These are phyloP conservation scores for Coleophora deauratella DNA, from an alignment of 2,888 invertebrate species.

Conservation along the genomic window DNA sequence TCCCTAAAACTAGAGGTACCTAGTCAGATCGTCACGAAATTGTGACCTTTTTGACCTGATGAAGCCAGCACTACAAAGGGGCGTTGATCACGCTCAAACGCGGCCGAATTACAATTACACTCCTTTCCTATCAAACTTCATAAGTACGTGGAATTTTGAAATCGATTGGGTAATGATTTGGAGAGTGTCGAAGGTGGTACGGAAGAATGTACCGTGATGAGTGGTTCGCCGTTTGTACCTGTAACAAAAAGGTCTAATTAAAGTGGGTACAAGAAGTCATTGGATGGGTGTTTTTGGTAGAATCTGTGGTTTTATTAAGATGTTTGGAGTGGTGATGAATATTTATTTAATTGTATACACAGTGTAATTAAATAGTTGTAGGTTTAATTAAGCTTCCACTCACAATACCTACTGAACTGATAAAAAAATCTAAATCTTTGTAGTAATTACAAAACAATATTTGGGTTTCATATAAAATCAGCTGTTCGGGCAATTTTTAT, in stretches of 20 bases:
- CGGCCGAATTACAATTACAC: conserved; percentile 1
- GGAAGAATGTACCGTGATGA: conserved; percentile 10
- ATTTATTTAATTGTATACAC: too few species aligned
- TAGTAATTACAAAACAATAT: too few species aligned
- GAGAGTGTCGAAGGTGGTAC: conserved; percentile 5
- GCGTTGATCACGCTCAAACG: conserved; percentile 27
- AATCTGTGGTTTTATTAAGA: too few species aligned
- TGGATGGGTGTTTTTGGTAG: too few species aligned
- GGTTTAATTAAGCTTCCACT: too few species aligned
- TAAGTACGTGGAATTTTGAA: conserved; percentile 1
- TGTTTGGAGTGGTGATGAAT: too few species aligned
- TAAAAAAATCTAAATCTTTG: too few species aligned
- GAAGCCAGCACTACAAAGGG: conserved; percentile 23
- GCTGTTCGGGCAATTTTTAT: too few species aligned
- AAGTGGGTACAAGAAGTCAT: neutral
- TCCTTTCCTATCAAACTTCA: too few species aligned
- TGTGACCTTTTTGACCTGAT: conserved; percentile 23
- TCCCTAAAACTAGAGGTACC: conserved; percentile 18
- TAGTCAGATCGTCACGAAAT: conserved; percentile 3
- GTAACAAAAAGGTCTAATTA: conserved; percentile 20
- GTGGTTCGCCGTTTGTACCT: conserved; percentile 20
- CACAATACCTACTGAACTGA: too few species aligned
- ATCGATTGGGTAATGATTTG: conserved; percentile 9
- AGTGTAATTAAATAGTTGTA: too few species aligned
- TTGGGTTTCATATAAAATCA: too few species aligned